A percentile compares a stretch with the other conserved stretches of the same genome.
Conservation (phyloP, 2,113 vertebrate species). For the Scomber scombrus region DNA sequence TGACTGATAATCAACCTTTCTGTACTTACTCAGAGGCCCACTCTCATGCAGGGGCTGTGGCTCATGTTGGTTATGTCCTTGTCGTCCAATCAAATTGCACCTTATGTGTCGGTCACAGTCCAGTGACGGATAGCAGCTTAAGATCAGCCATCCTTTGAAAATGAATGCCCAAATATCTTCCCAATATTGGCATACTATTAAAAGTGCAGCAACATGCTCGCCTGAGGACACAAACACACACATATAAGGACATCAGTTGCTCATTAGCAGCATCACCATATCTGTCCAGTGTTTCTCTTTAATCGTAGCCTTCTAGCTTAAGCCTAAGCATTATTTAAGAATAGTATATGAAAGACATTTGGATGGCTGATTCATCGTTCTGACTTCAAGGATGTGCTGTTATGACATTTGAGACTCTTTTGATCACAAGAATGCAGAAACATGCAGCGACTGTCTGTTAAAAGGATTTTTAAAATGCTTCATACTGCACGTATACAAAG, state of each 20-base stretch:
- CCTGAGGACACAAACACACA: conserved; percentile 19
- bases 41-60: background rate
- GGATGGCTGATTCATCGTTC: conserved; percentile 28
- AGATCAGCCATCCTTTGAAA: conserved; percentile 69
- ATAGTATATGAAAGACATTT: conserved; percentile 9
- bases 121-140: conserved; percentile 62
- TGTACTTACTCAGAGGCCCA: background rate
- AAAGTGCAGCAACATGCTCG: conserved; percentile 26
- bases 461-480: background rate
- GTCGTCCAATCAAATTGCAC: conserved; percentile 62
- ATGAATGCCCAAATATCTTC: conserved; percentile 48
- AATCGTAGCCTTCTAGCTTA: conserved; percentile 36
- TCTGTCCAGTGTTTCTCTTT: conserved; percentile 42
- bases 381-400: conserved; percentile 32
- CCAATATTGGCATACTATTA: conserved; percentile 42
- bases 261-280: conserved; percentile 6
- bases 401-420: conserved; percentile 27
- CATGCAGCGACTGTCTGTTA: background rate
- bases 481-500: background rate
- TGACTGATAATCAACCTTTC: background rate
- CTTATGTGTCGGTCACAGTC: conserved; percentile 59
- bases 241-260: conserved; percentile 43
- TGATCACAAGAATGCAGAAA: conserved; percentile 26
- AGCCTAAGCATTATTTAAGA: conserved; percentile 28
- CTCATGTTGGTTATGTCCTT: conserved; percentile 59